These are phyloP conservation scores for Sesamia nonagrioides DNA, from an alignment of 1,140 invertebrate species.

Conservation along the genomic window DNA sequence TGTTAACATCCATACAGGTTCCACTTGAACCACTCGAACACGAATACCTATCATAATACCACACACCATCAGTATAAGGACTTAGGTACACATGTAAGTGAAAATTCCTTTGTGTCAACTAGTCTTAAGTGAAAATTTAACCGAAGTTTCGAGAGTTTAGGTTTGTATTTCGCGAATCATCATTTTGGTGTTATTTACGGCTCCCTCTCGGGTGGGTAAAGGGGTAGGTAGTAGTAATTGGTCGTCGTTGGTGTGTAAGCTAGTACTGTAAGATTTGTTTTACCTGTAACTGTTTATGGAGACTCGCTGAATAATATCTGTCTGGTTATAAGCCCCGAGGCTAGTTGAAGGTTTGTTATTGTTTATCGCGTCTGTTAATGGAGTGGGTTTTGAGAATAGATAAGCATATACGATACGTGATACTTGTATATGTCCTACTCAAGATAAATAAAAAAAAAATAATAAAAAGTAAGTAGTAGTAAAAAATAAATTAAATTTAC, in stretches of 20 bases:
- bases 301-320: neutral
- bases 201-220: neutral
- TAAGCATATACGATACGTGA: neutral
- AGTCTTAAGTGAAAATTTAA: neutral
- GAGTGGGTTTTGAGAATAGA: neutral
- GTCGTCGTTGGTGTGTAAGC: neutral
- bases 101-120: no score
- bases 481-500: no score
- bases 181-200: neutral
- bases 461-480: no score
- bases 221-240: neutral
- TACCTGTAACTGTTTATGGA: neutral
- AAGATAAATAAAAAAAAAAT: no score
- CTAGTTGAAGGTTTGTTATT: neutral
- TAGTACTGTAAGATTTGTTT: constrained; percentile 2
- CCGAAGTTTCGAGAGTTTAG: neutral
- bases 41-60: neutral
- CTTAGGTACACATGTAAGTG: no score
- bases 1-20: neutral
- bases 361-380: neutral
- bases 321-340: neutral
- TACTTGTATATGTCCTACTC: neutral
- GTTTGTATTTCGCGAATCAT: neutral
- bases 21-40: neutral
- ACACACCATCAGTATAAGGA: neutral